phyloP scores from a whole-genome alignment of 2,113 vertebrate species.

The Nibea albiflora region DNA sequence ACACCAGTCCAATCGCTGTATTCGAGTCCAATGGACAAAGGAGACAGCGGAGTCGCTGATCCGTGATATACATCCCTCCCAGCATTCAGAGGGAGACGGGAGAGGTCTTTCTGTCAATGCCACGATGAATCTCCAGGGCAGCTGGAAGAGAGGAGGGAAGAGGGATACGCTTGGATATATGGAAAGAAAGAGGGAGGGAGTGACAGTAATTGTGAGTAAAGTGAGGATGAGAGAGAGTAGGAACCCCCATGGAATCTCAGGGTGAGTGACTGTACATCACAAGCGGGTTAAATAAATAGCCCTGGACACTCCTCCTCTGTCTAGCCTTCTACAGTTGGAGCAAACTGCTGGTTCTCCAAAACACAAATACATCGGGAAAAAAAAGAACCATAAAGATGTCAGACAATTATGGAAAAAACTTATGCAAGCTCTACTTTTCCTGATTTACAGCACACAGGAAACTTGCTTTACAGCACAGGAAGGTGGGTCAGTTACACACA shows the following conservation, averaged over 20 bases:
- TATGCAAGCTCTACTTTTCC: no score
- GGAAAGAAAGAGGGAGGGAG: conserved; percentile 49
- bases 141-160: conserved; percentile 35
- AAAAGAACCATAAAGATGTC: background rate
- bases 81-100: conserved; percentile 70
- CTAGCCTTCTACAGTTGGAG: background rate
- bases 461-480: background rate
- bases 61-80: conserved; percentile 74
- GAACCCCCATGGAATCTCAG: conserved; percentile 35
- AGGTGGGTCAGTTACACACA: background rate
- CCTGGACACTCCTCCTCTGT: conserved; percentile 23
- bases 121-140: conserved; percentile 74
- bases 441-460: conserved; percentile 5
- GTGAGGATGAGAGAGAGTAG: conserved; percentile 58
- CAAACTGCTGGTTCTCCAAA: background rate
- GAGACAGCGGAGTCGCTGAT: conserved; percentile 75
- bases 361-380: background rate
- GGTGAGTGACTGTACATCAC: conserved; percentile 50
- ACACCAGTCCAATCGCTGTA: conserved; percentile 29
- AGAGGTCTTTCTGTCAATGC: conserved; percentile 81
- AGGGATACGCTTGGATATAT: conserved; percentile 45
- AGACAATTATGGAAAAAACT: conserved; percentile 12
- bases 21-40: conserved; percentile 49
- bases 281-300: conserved; percentile 51
- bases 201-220: conserved; percentile 77